These are phyloP conservation scores for Podocnemis expansa DNA, from an alignment of 2,113 vertebrate species.

Conservation along the genomic window DNA sequence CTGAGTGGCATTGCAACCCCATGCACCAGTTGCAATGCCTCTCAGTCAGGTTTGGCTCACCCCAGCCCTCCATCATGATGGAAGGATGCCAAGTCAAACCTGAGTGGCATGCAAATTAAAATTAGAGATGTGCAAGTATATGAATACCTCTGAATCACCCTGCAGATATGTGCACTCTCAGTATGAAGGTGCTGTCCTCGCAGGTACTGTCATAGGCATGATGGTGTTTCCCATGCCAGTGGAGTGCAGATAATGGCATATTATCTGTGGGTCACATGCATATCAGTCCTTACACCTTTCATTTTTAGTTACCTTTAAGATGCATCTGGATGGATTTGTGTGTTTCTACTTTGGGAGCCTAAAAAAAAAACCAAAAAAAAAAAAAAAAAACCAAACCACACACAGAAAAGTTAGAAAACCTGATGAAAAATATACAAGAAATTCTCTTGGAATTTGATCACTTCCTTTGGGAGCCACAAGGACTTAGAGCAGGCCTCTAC, in stretches of 20 bases:
- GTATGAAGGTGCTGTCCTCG: too few species aligned
- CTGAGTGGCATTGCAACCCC: too few species aligned
- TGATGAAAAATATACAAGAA: neutral
- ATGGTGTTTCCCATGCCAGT: neutral
- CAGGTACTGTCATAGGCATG: neutral
- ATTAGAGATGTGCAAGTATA: too few species aligned
- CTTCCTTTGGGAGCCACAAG: neutral
- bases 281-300: neutral
- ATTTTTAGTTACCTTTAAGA: rapidly evolving
- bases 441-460: neutral
- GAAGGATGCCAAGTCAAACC: too few species aligned
- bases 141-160: neutral
- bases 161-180: neutral
- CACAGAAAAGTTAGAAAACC: neutral
- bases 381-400: too few species aligned
- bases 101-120: too few species aligned
- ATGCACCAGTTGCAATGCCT: too few species aligned
- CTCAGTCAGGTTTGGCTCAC: too few species aligned
- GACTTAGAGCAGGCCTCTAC: neutral
- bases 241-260: neutral
- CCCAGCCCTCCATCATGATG: too few species aligned
- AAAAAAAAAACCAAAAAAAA: too few species aligned
- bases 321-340: rapidly evolving
- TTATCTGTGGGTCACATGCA: neutral
- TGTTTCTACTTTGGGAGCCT: neutral